Base-by-base conservation (phyloP, 2,797 vertebrate species). In the Loriculus beryllinus region DNA sequence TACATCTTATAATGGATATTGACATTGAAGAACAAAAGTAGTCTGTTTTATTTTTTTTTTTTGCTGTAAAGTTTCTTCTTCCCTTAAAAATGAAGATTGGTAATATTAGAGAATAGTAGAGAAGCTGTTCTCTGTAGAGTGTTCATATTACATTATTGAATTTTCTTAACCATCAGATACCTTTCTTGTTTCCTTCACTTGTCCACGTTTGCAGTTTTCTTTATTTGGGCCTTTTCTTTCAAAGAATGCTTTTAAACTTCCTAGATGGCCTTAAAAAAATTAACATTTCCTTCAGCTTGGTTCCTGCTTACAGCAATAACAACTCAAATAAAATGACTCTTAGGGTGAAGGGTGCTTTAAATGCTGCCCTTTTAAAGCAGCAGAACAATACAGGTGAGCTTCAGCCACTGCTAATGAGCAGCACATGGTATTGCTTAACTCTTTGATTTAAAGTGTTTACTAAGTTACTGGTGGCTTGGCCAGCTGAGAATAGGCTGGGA, bases 341-440 rank as follows among this genome's bases (percentile, higher is more conserved):
- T 80, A 64, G 75, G 68, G 90, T 87, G 92, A 80, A 52, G 49
- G n/a, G 20, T 71, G 48, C 86, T 91, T 89, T 91, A 91, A 95
- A 81, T 95, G 62, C 57, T 82, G 31, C 87, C 62, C 52, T 95
- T 81, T 86, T 92, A 77, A 91, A 92, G 91, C n/a, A 86, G 37
- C 49, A 42, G 62, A 89, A 76, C 71, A 88, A 35, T 90, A 57
- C 91, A 96, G 79, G 92, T 94, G 72, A 94, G 75, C 74, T 95
- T 63, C 75, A 86, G 76, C 68, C 69, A 28, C 60, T 51, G 59
- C 92, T 97, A 96, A 96, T 95, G 92, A 96, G 92, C 82, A 92
- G 81, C 93, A 96, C 48, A 91, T 96, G 96, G 72, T 94, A 39
- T 3, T 72, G 79, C 47, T 93, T 92, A 91, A 86, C 49, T 75